phyloP scores from a whole-genome alignment of 2,113 vertebrate species.

The Podilymbus podiceps region DNA sequence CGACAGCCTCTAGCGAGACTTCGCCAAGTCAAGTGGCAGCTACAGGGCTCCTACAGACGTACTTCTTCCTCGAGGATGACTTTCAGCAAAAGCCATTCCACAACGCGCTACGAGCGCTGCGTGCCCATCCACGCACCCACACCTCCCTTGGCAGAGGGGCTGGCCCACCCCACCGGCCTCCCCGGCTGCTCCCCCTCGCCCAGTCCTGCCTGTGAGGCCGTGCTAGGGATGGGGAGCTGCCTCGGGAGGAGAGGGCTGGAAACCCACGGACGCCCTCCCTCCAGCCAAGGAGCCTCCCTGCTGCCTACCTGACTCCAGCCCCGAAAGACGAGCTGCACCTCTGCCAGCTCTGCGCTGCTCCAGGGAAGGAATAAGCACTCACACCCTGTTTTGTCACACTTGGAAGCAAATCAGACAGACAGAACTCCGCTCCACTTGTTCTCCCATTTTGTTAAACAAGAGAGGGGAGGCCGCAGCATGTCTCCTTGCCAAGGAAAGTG shows the following conservation, averaged over 20 bases:
- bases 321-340: background rate
- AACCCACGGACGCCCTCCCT: background rate
- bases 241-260: background rate
- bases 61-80: background rate
- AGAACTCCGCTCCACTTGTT: background rate
- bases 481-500: background rate
- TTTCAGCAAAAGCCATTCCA: background rate
- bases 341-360: background rate
- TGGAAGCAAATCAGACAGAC: constrained; percentile 43
- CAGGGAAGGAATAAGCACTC: background rate
- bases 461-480: background rate
- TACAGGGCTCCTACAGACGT: background rate
- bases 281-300: background rate
- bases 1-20: background rate
- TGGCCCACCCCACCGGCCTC: background rate
- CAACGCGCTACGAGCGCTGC: fast-evolving
- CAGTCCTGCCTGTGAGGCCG: fast-evolving
- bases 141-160: background rate
- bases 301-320: background rate
- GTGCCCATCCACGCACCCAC: fast-evolving
- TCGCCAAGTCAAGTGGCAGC: background rate
- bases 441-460: constrained; percentile 5
- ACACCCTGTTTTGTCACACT: constrained; percentile 6
- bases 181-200: background rate
- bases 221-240: background rate